Conservation (phyloP, 1,140 invertebrate species). For the Mya arenaria region DNA sequence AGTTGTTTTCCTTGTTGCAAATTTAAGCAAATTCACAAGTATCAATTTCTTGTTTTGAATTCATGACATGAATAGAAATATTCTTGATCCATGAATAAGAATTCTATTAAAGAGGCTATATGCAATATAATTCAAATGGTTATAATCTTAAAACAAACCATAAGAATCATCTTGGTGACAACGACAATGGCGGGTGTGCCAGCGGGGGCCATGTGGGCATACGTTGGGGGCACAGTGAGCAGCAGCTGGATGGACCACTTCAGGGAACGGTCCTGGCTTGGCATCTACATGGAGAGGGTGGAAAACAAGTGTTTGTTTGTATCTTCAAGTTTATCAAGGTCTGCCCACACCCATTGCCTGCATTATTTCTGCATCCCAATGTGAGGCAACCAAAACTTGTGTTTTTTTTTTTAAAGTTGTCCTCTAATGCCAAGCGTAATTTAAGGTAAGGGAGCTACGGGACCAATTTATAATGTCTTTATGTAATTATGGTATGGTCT, state of each 20-base stretch:
- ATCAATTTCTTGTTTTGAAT: no score
- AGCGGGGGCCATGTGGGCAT: conserved; percentile 88
- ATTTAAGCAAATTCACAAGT: no score
- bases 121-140: not conserved
- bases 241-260: conserved; percentile 96
- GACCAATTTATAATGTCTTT: no score
- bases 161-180: conserved; percentile 88
- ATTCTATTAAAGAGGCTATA: not conserved
- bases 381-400: no score
- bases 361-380: no score
- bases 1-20: no score
- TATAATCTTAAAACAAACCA: conserved; percentile 61
- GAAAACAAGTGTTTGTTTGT: not conserved
- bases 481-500: no score
- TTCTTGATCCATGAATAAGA: not conserved
- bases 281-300: conserved; percentile 59
- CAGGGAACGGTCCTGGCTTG: conserved; percentile 82
- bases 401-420: no score
- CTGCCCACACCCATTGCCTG: no score
- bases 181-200: conserved; percentile 92
- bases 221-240: conserved; percentile 93
- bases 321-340: no score
- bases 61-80: not conserved
- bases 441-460: no score
- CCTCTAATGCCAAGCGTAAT: no score